Conservation (phyloP, 2,113 vertebrate species). For the Hydropotes inermis region DNA sequence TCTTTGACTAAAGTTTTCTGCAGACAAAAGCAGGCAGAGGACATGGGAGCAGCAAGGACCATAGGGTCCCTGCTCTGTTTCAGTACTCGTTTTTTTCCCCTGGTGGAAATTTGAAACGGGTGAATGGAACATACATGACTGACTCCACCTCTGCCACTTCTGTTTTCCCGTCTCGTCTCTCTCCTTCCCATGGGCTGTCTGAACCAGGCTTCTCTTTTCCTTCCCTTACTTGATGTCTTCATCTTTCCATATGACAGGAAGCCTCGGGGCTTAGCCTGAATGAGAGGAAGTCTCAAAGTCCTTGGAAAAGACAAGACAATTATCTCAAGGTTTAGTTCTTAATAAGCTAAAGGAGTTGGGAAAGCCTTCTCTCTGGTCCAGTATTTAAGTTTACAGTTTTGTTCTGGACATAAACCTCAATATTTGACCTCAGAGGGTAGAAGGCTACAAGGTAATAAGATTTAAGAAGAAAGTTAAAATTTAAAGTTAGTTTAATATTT, state of each 20-base stretch:
- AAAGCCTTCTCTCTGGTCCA: neutral
- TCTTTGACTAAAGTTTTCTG: neutral
- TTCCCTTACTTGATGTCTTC: neutral
- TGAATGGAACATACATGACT: neutral
- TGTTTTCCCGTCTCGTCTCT: neutral
- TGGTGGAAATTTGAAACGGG: neutral
- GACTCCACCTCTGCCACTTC: neutral
- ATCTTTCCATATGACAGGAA: neutral
- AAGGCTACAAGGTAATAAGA: neutral
- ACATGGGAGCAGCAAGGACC: neutral
- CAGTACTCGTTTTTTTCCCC: neutral
- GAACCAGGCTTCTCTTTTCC: neutral
- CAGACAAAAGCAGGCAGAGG: neutral
- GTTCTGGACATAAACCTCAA: neutral
- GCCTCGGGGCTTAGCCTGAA: too few relatives aligned
- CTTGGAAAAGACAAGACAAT: neutral
- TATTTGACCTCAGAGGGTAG: neutral
- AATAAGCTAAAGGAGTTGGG: neutral
- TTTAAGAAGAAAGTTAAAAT: neutral
- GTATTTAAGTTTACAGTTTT: neutral
- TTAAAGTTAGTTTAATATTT: neutral
- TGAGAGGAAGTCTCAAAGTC: neutral
- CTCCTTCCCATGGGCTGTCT: neutral
- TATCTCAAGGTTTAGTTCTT: neutral
- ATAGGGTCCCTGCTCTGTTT: neutral